Conservation (phyloP, 2,113 vertebrate genomes). For the Platichthys stellatus region DNA sequence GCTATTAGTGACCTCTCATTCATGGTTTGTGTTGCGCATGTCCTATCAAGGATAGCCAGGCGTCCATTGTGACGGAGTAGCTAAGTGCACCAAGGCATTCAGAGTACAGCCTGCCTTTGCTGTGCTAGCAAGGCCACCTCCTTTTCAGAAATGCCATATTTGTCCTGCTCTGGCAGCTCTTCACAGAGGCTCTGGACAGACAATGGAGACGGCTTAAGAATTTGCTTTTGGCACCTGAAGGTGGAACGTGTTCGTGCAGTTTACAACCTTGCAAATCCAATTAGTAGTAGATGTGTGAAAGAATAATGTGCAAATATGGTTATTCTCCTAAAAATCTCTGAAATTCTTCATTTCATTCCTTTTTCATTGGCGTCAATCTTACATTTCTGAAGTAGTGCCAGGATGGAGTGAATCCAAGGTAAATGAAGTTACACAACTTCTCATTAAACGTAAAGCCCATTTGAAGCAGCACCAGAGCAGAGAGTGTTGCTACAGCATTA, state of each 20-base stretch:
- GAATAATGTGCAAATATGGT: not conserved
- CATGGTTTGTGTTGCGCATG: slow-evolving; percentile 32
- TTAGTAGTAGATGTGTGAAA: not conserved
- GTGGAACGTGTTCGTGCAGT: slow-evolving; percentile 9
- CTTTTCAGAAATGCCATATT: slow-evolving; percentile 38
- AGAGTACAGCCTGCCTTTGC: slow-evolving; percentile 38
- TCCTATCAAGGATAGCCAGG: slow-evolving; percentile 46
- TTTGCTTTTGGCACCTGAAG: slow-evolving; percentile 50
- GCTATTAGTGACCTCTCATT: slow-evolving; percentile 36
- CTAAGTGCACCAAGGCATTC: slow-evolving; percentile 41
- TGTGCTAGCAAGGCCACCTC: slow-evolving; percentile 60
- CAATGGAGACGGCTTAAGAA: slow-evolving; percentile 32
- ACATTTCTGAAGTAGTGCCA: slow-evolving; percentile 29
- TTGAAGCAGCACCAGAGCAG: slow-evolving; percentile 12
- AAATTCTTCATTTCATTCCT: not conserved
- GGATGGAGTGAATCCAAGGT: slow-evolving; percentile 10
- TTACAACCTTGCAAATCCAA: slow-evolving; percentile 15
- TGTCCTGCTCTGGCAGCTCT: slow-evolving; percentile 15
- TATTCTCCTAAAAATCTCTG: slow-evolving; percentile 1
- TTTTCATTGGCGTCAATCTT: slow-evolving; percentile 33
- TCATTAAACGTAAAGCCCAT: slow-evolving; percentile 20
- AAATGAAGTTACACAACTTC: slow-evolving; percentile 18
- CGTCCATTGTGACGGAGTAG: slow-evolving; percentile 39
- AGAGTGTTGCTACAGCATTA: slow-evolving; percentile 19
- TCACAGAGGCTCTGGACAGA: slow-evolving; percentile 5